A percentile compares a stretch with the other conserved stretches of the same genome.
phyloP scores from a whole-genome alignment of 2,888 invertebrate genomes.

The Tenthredo scrophulariae region DNA sequence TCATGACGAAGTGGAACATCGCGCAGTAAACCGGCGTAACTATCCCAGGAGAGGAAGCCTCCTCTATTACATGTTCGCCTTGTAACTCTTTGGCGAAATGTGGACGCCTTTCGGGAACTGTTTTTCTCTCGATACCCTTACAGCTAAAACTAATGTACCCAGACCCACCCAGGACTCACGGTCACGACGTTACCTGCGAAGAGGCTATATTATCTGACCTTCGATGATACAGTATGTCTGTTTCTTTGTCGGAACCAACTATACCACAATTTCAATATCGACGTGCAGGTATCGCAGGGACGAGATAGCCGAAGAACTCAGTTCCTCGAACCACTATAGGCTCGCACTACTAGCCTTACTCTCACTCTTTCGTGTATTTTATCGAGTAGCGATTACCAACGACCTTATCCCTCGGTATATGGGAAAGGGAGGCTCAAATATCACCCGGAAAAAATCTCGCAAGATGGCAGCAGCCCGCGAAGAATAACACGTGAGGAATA shows the following conservation, averaged over 20 bases:
- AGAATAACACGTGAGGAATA: background rate
- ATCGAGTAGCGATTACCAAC: constrained; percentile 33
- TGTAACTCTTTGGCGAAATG: constrained; percentile 74
- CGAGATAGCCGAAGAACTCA: background rate
- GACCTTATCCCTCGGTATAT: constrained; percentile 5
- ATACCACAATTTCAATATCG: constrained; percentile 26
- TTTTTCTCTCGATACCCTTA: constrained; percentile 65
- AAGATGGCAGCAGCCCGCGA: constrained; percentile 41
- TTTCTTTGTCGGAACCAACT: background rate
- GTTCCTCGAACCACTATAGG: background rate
- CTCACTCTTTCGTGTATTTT: background rate
- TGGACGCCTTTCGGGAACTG: constrained; percentile 76
- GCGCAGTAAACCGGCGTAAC: constrained; percentile 2
- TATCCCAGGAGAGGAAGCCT: constrained; percentile 53
- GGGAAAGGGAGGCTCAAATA: background rate
- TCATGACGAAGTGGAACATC: constrained; percentile 62
- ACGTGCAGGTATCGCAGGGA: background rate
- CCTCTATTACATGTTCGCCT: constrained; percentile 62
- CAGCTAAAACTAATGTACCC: constrained; percentile 38
- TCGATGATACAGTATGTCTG: constrained; percentile 3
- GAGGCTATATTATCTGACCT: constrained; percentile 9
- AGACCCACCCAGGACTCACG: background rate
- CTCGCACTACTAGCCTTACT: background rate
- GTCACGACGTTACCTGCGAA: constrained; percentile 41
- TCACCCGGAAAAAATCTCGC: background rate